Evolutionary conservation across 1,140 invertebrate species (phyloP).

Genomic region (Formica exsecta): DNA sequence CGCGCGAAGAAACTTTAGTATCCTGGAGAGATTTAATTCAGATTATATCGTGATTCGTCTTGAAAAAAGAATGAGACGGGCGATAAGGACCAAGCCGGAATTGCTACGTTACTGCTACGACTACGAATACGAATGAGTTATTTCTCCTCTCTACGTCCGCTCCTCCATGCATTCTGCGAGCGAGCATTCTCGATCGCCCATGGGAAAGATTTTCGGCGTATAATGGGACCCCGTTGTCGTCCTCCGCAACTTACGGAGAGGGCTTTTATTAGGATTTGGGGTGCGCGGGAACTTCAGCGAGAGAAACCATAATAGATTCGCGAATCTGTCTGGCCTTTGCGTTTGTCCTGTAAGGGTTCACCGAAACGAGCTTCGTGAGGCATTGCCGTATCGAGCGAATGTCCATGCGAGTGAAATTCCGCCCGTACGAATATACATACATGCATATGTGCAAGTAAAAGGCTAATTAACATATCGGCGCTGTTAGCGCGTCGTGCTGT

Average conservation of each 20-base stretch:
- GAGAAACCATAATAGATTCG: conserved; percentile 67
- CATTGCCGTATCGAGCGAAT: conserved; percentile 6
- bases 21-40: conserved; percentile 36
- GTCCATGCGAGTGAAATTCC: conserved; percentile 20
- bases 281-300: conserved; percentile 65
- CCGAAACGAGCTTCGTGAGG: conserved; percentile 54
- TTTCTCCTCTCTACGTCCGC: conserved; percentile 59
- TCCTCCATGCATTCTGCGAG: conserved; percentile 49
- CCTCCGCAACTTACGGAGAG: conserved; percentile 46
- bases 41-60: conserved; percentile 48
- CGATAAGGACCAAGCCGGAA: conserved; percentile 39
- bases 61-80: conserved; percentile 46
- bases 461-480: conserved; percentile 32
- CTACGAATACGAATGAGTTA: conserved; percentile 72
- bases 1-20: not conserved
- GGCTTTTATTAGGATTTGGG: conserved; percentile 76
- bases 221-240: conserved; percentile 68
- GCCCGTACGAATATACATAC: conserved; percentile 6
- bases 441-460: conserved; percentile 32
- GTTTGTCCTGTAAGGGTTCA: conserved; percentile 66
- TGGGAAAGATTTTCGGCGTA: conserved; percentile 77
- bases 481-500: conserved; percentile 23
- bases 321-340: conserved; percentile 71
- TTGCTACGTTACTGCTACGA: conserved; percentile 71
- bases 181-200: conserved; percentile 70